Base-by-base conservation (phyloP, 2,113 vertebrate species). In the Bufo gargarizans region DNA sequence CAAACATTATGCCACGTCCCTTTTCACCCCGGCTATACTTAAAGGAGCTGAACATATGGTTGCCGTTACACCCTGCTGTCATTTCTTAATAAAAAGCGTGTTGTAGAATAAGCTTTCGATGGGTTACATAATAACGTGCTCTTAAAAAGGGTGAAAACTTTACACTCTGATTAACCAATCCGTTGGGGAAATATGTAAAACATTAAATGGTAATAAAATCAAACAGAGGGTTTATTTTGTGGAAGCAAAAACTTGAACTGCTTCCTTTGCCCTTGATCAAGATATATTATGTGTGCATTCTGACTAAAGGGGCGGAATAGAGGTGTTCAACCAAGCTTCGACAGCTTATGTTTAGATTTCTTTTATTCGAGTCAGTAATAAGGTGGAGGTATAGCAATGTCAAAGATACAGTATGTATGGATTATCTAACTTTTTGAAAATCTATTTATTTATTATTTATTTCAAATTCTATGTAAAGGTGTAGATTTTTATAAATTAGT, bases 81-180 rank as follows among this genome's bases (percentile, higher is more conserved):
- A 88, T 77, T 84, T 84, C 81, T 84, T 88, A 88, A 84, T 88
- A 88, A 88, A 76, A 84, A 77, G 87, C 78, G 87, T 88, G 87
- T 84, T 84, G 83, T 77, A 84, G 87, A 88, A 83, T 84, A 59
- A 69, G 87, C 87, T 67, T 88, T 65, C 87, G 83, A 69, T 88
- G 81, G 56, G 81, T 76, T 61, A 84, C 71, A 84, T 76, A 58
- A 77, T 56, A 67, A 63, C 49, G 49, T 56, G 58, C 80, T 81
- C 72, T 77, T 88, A 88, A 88, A 82, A 84, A 88, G 67, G 77
- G 81, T 82, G 72, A 88, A 88, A 84, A 88, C 87, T 88, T 88
- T 88, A 88, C 81, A 88, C 69, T 88, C 69, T 84, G 81, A 88
- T 84, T 88, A 88, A 77, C 81, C 4, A 59, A 88, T 88, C 81